Evolutionary conservation across 2,113 vertebrate species (phyloP).

Genomic region (Tonatia bakeri): DNA sequence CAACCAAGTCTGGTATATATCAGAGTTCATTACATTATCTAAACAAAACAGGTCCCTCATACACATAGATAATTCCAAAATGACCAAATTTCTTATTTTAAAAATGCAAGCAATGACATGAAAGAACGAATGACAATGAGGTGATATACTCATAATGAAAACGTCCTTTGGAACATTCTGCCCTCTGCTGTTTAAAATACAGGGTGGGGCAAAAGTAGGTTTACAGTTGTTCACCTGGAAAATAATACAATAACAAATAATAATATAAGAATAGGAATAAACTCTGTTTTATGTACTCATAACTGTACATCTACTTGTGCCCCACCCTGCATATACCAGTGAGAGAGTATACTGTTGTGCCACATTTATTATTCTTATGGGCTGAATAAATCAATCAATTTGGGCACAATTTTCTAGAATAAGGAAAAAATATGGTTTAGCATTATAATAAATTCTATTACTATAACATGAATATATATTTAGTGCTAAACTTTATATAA

Average conservation of each 20-base stretch:
- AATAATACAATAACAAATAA: not conserved
- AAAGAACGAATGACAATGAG: not conserved
- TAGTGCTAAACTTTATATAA: not conserved
- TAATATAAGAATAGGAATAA: not conserved
- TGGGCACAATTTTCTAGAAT: not conserved
- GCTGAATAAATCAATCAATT: not conserved
- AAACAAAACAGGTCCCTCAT: not conserved
- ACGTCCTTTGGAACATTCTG: not conserved
- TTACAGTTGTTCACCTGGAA: not conserved
- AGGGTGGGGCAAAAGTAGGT: not conserved
- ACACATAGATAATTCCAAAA: not conserved
- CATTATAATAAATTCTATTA: constrained; percentile 8
- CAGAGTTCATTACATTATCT: not conserved
- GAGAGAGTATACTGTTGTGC: not conserved
- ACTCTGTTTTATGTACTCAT: no score
- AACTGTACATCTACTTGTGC: not conserved
- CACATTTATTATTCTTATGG: not conserved
- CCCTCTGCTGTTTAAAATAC: constrained; percentile 43
- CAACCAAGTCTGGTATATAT: not conserved
- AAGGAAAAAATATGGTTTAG: constrained; percentile 4
- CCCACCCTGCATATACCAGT: not conserved
- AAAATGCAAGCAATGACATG: not conserved
- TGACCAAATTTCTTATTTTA: not conserved
- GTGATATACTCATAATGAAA: constrained; percentile 15
- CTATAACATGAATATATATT: not conserved